phyloP scores from a whole-genome alignment of 2,113 vertebrate genomes.

The Neolamprologus toae region DNA sequence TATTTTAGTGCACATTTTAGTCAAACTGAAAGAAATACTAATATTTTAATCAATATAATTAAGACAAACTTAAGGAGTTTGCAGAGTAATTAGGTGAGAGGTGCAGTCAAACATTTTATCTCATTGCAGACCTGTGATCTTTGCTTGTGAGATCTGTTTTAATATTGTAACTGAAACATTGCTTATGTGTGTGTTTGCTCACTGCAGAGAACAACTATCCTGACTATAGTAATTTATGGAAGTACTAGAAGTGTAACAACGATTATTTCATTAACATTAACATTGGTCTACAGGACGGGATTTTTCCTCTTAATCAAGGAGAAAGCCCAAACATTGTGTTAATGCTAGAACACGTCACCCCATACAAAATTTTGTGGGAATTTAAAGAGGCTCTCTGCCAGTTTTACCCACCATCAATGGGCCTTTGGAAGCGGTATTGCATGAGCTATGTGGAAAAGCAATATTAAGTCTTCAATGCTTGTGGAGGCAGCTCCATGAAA shows the following conservation, averaged over 20 bases:
- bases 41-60: background rate
- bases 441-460: background rate
- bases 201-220: background rate
- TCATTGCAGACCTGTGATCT: background rate
- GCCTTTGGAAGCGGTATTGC: background rate
- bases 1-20: background rate
- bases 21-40: background rate
- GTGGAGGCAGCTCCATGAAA: background rate
- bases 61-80: background rate
- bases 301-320: background rate
- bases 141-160: background rate
- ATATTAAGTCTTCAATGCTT: background rate
- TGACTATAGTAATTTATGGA: background rate
- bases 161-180: background rate
- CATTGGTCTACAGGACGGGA: background rate
- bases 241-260: background rate
- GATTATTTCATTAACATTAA: background rate
- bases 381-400: background rate
- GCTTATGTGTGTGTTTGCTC: background rate
- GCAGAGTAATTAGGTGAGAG: background rate
- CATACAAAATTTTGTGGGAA: background rate
- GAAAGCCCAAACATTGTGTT: background rate
- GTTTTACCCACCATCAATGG: background rate
- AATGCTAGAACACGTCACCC: background rate
- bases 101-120: background rate